A percentile compares a stretch with the other conserved stretches of the same genome.
phyloP scores from a whole-genome alignment of 2,797 vertebrate genomes.

The Microctenopoma lineatum region DNA sequence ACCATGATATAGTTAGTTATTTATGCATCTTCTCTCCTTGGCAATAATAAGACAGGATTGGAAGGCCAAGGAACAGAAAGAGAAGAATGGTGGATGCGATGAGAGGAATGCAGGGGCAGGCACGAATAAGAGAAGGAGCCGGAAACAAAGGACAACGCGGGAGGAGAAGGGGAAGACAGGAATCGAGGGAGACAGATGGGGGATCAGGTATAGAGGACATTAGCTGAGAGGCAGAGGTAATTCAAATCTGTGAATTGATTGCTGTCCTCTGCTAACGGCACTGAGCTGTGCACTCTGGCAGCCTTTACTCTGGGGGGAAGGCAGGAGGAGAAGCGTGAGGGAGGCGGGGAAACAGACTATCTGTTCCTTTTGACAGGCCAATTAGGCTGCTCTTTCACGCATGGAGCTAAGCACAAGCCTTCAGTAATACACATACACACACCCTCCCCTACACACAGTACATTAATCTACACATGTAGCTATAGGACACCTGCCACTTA shows the following conservation, averaged over 20 bases:
- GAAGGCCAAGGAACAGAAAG: slow-evolving; percentile 1
- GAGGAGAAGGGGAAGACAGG: slow-evolving; percentile 9
- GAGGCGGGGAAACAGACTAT: slow-evolving; percentile 34
- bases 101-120: slow-evolving; percentile 14
- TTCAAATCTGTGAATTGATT: slow-evolving; percentile 78
- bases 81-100: slow-evolving; percentile 14
- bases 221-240: slow-evolving; percentile 65
- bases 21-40: neutral
- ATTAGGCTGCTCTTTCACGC: slow-evolving; percentile 66
- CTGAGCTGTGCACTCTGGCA: slow-evolving; percentile 41
- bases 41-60: neutral
- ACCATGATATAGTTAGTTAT: slow-evolving; percentile 6
- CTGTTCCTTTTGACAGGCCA: slow-evolving; percentile 72
- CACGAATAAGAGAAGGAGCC: slow-evolving; percentile 15
- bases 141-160: slow-evolving; percentile 6
- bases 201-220: slow-evolving; percentile 61
- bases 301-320: slow-evolving; percentile 48
- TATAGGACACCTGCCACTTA: neutral
- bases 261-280: slow-evolving; percentile 54
- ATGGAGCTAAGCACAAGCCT: slow-evolving; percentile 43
- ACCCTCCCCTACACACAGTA: neutral
- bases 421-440: slow-evolving; percentile 31
- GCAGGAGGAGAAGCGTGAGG: slow-evolving; percentile 9
- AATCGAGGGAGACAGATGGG: slow-evolving; percentile 26
- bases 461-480: neutral